Evolutionary conservation across 2,113 vertebrate genomes (phyloP).

Genomic region (Ctenomys sociabilis): DNA sequence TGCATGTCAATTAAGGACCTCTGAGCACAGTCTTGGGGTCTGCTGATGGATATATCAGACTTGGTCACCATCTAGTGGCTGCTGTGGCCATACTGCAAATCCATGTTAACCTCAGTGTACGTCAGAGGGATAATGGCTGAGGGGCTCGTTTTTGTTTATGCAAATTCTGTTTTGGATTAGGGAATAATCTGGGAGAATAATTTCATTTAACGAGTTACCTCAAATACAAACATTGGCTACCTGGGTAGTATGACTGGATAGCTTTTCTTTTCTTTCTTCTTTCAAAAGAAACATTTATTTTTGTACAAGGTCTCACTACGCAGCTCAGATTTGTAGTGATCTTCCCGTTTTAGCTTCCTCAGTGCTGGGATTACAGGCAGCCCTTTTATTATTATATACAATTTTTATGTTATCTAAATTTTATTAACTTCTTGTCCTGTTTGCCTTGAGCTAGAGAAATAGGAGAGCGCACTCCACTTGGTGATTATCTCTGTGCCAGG

Average conservation of each 20-base stretch:
- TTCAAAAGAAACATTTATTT: too few species aligned
- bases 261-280: too few species aligned
- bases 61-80: conserved; percentile 76
- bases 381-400: conserved; percentile 47
- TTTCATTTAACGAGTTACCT: conserved; percentile 8
- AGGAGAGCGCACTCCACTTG: background rate
- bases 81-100: background rate
- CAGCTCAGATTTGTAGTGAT: too few species aligned
- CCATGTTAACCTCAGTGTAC: background rate
- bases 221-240: background rate
- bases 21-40: background rate
- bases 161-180: background rate
- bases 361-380: too few species aligned
- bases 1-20: conserved; percentile 29
- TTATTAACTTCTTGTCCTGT: conserved; percentile 41
- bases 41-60: conserved; percentile 48
- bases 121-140: background rate
- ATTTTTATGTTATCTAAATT: conserved; percentile 24
- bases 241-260: background rate
- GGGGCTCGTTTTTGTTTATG: background rate
- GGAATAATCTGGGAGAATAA: background rate
- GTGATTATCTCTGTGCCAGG: background rate
- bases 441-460: background rate
- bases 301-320: too few species aligned
- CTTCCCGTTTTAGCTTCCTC: too few species aligned